Conservation (phyloP, 2,797 vertebrate genomes). For the Gadopsis marmoratus region DNA sequence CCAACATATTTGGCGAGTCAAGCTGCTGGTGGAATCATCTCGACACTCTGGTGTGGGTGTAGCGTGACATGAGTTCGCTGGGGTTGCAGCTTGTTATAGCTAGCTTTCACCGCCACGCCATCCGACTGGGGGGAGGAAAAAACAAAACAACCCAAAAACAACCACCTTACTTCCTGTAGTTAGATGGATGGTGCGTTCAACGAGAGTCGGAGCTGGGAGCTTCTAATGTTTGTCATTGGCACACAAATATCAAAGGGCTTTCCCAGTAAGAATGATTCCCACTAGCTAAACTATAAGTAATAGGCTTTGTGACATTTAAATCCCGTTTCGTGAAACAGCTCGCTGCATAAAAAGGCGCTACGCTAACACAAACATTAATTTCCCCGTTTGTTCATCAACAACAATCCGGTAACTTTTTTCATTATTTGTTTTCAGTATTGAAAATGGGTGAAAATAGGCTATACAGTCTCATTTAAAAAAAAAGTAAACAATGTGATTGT, state of each 20-base stretch:
- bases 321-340: not conserved
- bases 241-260: too few relatives aligned
- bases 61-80: not conserved
- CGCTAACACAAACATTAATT: not conserved
- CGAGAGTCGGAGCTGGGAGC: not conserved
- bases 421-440: not conserved
- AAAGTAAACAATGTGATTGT: not conserved
- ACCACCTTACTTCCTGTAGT: slow-evolving; percentile 66
- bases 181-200: slow-evolving; percentile 55
- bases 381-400: not conserved
- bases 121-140: not conserved
- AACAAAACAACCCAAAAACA: not conserved
- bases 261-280: not conserved
- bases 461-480: not conserved
- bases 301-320: not conserved
- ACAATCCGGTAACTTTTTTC: not conserved
- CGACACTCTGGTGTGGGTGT: too few relatives aligned
- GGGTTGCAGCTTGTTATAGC: slow-evolving; percentile 17
- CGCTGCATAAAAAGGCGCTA: not conserved
- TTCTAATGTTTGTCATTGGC: not conserved
- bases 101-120: slow-evolving; percentile 58
- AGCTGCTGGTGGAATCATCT: slow-evolving; percentile 17
- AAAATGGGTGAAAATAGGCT: not conserved
- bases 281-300: not conserved
- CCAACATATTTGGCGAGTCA: slow-evolving; percentile 44